phyloP scores from a whole-genome alignment of 2,113 vertebrate genomes.

The Caranx melampygus region DNA sequence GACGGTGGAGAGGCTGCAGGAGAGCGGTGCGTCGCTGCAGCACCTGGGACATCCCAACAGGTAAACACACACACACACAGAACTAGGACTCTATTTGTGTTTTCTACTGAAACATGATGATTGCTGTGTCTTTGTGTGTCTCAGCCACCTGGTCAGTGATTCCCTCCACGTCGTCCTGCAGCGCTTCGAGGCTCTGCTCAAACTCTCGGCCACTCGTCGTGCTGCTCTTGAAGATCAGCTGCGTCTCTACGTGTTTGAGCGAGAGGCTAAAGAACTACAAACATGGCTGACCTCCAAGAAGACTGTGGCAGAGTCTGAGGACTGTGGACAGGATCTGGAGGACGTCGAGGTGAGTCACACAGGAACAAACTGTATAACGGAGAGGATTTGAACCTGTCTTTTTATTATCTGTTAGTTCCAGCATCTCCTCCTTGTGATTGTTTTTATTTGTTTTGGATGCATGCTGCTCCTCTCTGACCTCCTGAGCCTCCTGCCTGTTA shows the following conservation, averaged over 20 bases:
- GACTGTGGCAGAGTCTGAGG: constrained; percentile 82
- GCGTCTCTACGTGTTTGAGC: constrained; percentile 86
- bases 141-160: constrained; percentile 80
- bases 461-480: too few relatives aligned
- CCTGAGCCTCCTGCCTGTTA: too few relatives aligned
- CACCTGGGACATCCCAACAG: constrained; percentile 84
- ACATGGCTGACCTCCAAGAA: constrained; percentile 87
- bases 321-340: constrained; percentile 90
- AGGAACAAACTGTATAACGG: background rate
- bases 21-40: constrained; percentile 81
- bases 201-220: constrained; percentile 75
- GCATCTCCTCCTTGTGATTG: too few relatives aligned
- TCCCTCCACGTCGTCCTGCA: constrained; percentile 76
- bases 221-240: constrained; percentile 83
- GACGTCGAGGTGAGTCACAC: constrained; percentile 82
- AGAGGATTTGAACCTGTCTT: too few relatives aligned
- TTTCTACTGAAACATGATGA: background rate
- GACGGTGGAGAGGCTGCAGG: constrained; percentile 79
- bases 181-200: constrained; percentile 79
- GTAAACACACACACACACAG: constrained; percentile 61
- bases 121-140: constrained; percentile 19
- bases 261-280: constrained; percentile 85
- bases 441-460: too few relatives aligned
- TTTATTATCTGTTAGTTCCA: too few relatives aligned
- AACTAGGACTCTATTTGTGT: background rate